Conservation (phyloP, 2,113 vertebrate genomes). For the Peromyscus maniculatus region DNA sequence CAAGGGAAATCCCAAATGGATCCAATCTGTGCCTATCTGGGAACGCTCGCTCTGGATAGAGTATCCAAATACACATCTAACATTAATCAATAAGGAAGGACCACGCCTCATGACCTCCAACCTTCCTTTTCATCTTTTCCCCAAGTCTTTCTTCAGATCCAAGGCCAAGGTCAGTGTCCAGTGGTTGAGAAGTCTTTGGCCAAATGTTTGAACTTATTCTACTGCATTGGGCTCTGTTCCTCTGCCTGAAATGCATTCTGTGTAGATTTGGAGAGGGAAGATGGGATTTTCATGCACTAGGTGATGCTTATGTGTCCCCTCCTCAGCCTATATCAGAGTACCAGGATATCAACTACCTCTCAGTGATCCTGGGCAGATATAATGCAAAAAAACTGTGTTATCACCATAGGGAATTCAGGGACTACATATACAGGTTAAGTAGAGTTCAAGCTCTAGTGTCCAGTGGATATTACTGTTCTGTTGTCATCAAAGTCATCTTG, state of each 20-base stretch:
- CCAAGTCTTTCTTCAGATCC: too few relatives aligned
- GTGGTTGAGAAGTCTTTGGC: background rate
- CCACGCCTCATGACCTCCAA: constrained; percentile 85
- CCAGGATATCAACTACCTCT: too few relatives aligned
- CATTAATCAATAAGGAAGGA: accelerated
- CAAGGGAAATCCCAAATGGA: constrained; percentile 85
- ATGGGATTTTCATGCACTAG: too few relatives aligned
- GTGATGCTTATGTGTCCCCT: too few relatives aligned
- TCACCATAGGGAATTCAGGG: background rate
- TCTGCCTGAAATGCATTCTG: background rate
- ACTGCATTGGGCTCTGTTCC: too few relatives aligned
- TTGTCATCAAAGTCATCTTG: background rate
- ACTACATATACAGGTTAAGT: background rate
- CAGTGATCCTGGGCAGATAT: background rate
- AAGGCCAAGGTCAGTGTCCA: constrained; percentile 70
- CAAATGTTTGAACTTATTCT: background rate
- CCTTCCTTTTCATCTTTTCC: constrained; percentile 72
- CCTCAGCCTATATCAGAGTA: too few relatives aligned
- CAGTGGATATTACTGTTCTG: background rate
- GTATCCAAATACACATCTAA: accelerated
- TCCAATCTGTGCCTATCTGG: too few relatives aligned
- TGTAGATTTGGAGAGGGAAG: too few relatives aligned
- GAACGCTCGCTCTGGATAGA: constrained; percentile 84
- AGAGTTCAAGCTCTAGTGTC: background rate
- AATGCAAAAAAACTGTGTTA: background rate